These are phyloP conservation scores for Neostethus bicornis DNA, from an alignment of 2,797 vertebrate genomes.

Conservation along the genomic window DNA sequence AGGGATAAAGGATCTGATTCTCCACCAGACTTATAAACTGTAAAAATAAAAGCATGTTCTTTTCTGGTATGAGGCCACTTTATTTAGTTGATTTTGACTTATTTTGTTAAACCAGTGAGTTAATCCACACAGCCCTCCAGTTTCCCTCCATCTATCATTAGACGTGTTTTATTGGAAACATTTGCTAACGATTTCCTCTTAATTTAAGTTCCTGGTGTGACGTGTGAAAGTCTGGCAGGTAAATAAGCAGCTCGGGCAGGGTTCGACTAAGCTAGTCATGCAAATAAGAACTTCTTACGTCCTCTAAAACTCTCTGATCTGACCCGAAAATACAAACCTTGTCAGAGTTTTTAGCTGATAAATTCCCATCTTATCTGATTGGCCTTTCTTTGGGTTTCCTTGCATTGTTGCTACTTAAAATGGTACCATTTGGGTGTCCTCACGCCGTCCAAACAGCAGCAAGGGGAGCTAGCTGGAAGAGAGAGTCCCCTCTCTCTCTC, in stretches of 20 bases:
- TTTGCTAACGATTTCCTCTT: slow-evolving; percentile 60
- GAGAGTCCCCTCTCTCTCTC: too few relatives aligned
- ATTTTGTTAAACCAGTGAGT: not conserved
- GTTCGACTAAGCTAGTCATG: slow-evolving; percentile 34
- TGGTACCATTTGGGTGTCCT: slow-evolving; percentile 56
- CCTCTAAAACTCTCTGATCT: slow-evolving; percentile 39
- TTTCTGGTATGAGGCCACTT: too few relatives aligned
- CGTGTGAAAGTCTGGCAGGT: slow-evolving; percentile 25
- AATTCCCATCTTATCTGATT: slow-evolving; percentile 73
- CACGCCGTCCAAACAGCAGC: slow-evolving; percentile 48
- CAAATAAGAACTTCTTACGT: slow-evolving; percentile 11
- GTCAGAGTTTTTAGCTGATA: slow-evolving; percentile 50
- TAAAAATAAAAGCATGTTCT: too few relatives aligned
- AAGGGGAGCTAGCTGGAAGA: slow-evolving; percentile 64
- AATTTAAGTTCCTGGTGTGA: slow-evolving; percentile 29
- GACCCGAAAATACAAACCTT: slow-evolving; percentile 37
- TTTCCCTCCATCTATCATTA: slow-evolving; percentile 48
- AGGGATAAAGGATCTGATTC: too few relatives aligned
- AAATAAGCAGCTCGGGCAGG: slow-evolving; percentile 22
- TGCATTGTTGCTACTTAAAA: slow-evolving; percentile 69
- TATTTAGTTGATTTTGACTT: too few relatives aligned
- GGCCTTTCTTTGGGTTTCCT: slow-evolving; percentile 73
- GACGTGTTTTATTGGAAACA: slow-evolving; percentile 47
- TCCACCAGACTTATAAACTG: too few relatives aligned
- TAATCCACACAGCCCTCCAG: slow-evolving; percentile 30